A percentile compares a stretch with the other conserved stretches of the same genome.
phyloP scores from a whole-genome alignment of 1,140 invertebrate species.

The Rhopalosiphum padi region DNA sequence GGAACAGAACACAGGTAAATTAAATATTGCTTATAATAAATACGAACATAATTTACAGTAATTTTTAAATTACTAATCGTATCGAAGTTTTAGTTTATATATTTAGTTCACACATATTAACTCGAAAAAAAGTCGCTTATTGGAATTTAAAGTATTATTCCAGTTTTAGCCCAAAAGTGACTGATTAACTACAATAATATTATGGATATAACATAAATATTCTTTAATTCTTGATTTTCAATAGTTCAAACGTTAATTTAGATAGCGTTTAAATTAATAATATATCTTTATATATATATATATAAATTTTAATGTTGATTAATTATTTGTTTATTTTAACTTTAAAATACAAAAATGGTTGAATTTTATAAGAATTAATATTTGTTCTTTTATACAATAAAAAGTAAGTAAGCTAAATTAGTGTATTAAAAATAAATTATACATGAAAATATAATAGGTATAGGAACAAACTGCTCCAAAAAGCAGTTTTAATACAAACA shows the following conservation, averaged over 20 bases:
- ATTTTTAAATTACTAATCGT: background rate
- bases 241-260: background rate
- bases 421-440: too few relatives aligned
- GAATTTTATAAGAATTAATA: background rate
- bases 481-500: too few relatives aligned
- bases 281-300: too few relatives aligned
- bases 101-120: background rate
- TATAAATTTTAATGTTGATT: background rate
- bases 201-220: background rate
- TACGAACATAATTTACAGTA: background rate
- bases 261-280: background rate
- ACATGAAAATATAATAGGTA: too few relatives aligned
- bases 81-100: background rate
- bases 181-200: background rate
- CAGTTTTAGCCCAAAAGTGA: background rate
- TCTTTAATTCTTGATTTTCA: background rate
- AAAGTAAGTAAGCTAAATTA: background rate
- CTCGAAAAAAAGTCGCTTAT: background rate
- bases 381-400: background rate
- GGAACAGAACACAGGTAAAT: conserved; percentile 30
- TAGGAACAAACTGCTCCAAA: too few relatives aligned
- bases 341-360: background rate
- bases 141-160: background rate
- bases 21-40: background rate
- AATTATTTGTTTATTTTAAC: background rate